Conservation (phyloP, 2,888 invertebrate species). For the Elysia crispata region DNA sequence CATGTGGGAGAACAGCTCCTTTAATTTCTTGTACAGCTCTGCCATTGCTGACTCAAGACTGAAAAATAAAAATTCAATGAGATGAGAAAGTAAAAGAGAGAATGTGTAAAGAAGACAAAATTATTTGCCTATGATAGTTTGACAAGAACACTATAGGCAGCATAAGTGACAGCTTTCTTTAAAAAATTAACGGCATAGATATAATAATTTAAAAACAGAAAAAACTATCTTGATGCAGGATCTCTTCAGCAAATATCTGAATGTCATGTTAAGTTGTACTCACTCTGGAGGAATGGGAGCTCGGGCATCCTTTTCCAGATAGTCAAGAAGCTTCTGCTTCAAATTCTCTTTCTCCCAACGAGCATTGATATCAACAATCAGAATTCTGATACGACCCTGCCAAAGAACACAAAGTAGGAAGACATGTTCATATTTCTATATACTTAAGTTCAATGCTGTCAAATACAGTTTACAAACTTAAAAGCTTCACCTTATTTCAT, state of each 20-base stretch:
- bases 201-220: no score
- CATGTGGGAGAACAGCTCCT: constrained; percentile 64
- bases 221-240: no score
- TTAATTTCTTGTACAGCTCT: constrained; percentile 59
- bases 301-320: constrained; percentile 57
- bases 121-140: no score
- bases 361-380: constrained; percentile 58
- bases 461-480: no score
- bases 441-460: neutral
- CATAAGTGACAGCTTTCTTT: no score
- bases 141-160: no score
- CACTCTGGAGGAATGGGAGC: constrained; percentile 62
- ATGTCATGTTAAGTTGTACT: neutral
- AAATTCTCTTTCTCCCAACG: constrained; percentile 69
- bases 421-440: neutral
- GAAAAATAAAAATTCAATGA: constrained; percentile 1
- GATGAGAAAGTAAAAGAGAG: no score
- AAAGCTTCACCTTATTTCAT: no score
- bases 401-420: no score
- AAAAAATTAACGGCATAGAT: no score
- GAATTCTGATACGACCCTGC: constrained; percentile 59
- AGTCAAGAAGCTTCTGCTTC: constrained; percentile 56
- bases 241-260: no score
- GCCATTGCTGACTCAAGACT: constrained; percentile 65
- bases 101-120: no score